Evolutionary conservation across 1,140 invertebrate species (phyloP).

Genomic region (Drosophila carrolli): DNA sequence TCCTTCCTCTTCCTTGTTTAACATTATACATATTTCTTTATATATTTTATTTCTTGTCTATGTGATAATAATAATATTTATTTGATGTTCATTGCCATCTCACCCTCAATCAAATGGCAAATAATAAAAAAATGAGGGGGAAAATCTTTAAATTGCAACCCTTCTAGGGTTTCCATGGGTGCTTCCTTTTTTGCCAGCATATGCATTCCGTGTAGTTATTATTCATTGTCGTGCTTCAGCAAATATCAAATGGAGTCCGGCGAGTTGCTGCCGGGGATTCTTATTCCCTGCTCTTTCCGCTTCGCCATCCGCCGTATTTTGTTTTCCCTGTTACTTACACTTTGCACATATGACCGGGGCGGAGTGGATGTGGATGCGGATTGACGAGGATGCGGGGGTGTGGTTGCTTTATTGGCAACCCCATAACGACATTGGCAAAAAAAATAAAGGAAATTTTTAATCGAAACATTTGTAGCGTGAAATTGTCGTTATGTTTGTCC

Average conservation of each 20-base stretch:
- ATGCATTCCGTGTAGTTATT: constrained; percentile 75
- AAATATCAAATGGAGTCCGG: constrained; percentile 75
- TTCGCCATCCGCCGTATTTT: constrained; percentile 17
- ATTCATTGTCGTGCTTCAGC: constrained; percentile 77
- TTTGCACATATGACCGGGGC: constrained; percentile 57
- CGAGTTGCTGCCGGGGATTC: constrained; percentile 47
- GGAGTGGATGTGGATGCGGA: background rate
- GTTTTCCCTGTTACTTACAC: constrained; percentile 38
- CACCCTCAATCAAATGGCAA: background rate
- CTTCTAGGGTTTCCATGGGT: constrained; percentile 14
- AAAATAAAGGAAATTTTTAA: constrained; percentile 55
- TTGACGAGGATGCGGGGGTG: constrained; percentile 30
- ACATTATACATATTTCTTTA: too few species aligned
- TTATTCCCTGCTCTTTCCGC: constrained; percentile 9
- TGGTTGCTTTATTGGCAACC: constrained; percentile 62
- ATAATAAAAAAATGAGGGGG: background rate
- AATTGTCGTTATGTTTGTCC: constrained; percentile 69
- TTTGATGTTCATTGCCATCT: too few species aligned
- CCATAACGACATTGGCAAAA: constrained; percentile 45
- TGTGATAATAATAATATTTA: too few species aligned
- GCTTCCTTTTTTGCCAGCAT: constrained; percentile 52
- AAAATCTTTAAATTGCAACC: constrained; percentile 28
- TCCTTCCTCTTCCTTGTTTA: too few species aligned
- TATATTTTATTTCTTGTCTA: too few species aligned
- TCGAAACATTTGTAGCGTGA: constrained; percentile 80